Evolutionary conservation across 1,140 invertebrate genomes (phyloP), one percentile per base, ranked within the genome.

Genomic region (Cherax quadricarinatus): DNA sequence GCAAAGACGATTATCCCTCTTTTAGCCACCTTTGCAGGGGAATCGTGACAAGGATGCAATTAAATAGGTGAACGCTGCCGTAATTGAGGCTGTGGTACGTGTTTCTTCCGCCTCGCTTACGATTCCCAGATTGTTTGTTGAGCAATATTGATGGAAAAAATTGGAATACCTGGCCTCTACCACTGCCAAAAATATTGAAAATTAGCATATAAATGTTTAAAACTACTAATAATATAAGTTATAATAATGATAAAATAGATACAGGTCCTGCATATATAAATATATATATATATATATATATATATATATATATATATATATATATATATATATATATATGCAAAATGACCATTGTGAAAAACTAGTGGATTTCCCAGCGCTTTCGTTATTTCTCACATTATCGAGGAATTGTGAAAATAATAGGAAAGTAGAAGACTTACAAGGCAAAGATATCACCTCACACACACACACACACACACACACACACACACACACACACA

Each of bases 201-300:
- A 0, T 41, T 41, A 41, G 2, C 30, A 41, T 41, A 41, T 0
- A 41, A 41, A 41, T 41, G 0, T 41, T 41, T 41, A 41, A 41
- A 41, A 41, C 30, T 41, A 41, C 0, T 2, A 41, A 41, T 41
- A 2, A 41, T 41, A 2, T 41, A 41, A 41, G 30, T 41, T 41
- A 41, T 41, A 41, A 41, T 41, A 41, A 41, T 41, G 30, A 41
- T 41, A 41, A 41, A 41, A 41, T 41, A 41, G 0, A 2, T 41
- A 41, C 30, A 41, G 30, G 30, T 41, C 30, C 30, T 41, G 30
- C 30, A 73, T 49, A 86, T 49, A 86, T 75, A 86, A 30, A 62
- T 60, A 84, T 84, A 84, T 84, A 84, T 84, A 84, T 41, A 66
- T 66, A 60, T 66, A 85, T 66, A 66, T 66, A 24, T 66, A 85